A percentile compares a stretch with the other conserved stretches of the same genome.
Conservation (phyloP, 1,140 invertebrate genomes). For the Mylabris phalerata region DNA sequence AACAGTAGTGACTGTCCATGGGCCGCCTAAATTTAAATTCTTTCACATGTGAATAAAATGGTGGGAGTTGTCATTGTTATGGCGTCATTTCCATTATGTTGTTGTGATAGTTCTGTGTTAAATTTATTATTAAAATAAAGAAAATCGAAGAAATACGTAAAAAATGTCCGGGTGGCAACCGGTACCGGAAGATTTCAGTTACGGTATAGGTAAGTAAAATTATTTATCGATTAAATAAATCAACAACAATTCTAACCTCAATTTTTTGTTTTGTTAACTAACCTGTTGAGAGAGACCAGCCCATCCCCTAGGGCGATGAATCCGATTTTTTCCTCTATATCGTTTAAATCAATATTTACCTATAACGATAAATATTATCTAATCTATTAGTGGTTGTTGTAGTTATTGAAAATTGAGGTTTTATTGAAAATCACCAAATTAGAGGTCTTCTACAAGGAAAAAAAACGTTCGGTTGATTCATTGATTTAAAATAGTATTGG, state of each 20-base stretch:
- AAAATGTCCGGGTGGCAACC: slow-evolving; percentile 14
- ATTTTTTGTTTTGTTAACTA: neutral
- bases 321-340: slow-evolving; percentile 1
- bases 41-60: no score
- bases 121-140: no score
- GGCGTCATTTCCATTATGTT: no score
- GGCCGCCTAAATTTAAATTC: no score
- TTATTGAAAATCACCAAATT: no score
- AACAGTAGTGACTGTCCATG: no score
- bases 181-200: slow-evolving; percentile 25
- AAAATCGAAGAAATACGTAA: no score
- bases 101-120: no score
- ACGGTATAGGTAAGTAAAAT: slow-evolving; percentile 27
- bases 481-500: neutral
- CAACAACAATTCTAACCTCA: neutral
- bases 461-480: neutral
- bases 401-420: neutral
- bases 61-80: no score
- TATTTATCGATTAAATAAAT: slow-evolving; percentile 1
- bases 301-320: neutral
- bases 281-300: neutral
- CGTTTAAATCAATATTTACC: neutral
- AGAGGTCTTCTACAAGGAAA: neutral
- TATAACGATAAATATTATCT: neutral
- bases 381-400: neutral